These are phyloP conservation scores for Cryptus armator DNA, from an alignment of 2,888 invertebrate species.

Conservation along the genomic window DNA sequence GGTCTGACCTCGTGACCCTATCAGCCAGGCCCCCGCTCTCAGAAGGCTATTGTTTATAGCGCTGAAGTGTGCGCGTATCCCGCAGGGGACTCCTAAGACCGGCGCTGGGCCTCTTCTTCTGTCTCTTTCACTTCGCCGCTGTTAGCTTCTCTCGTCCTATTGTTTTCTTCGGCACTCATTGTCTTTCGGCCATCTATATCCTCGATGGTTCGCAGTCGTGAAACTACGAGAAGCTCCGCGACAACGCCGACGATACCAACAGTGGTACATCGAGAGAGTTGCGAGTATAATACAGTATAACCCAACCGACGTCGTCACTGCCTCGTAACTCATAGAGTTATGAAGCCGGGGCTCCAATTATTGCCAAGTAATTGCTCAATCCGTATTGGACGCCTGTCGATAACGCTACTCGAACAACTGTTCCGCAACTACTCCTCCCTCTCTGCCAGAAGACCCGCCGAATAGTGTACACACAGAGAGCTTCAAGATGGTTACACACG, in stretches of 20 bases:
- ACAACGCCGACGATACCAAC: conserved; percentile 30
- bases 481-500: conserved; percentile 43
- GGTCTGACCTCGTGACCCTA: conserved; percentile 83
- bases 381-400: conserved; percentile 69
- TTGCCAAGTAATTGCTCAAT: conserved; percentile 79
- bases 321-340: conserved; percentile 77
- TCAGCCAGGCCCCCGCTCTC: conserved; percentile 78
- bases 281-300: conserved; percentile 3
- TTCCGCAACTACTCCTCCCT: conserved; percentile 30
- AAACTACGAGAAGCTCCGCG: conserved; percentile 50
- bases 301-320: conserved; percentile 69
- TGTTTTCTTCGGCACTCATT: conserved; percentile 77
- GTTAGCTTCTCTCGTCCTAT: conserved; percentile 68
- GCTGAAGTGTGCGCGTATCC: conserved; percentile 77
- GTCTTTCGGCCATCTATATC: conserved; percentile 71
- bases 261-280: background rate
- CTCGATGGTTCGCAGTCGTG: conserved; percentile 35
- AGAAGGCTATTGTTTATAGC: conserved; percentile 79
- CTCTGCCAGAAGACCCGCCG: conserved; percentile 24
- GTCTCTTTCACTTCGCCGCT: conserved; percentile 40
- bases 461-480: conserved; percentile 21
- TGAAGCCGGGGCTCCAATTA: conserved; percentile 77
- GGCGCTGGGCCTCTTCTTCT: conserved; percentile 40
- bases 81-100: conserved; percentile 67
- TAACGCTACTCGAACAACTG: conserved; percentile 66